Evolutionary conservation across 2,113 vertebrate genomes (phyloP), one percentile per base, ranked within the genome.

Genomic region (Phalacrocorax carbo): DNA sequence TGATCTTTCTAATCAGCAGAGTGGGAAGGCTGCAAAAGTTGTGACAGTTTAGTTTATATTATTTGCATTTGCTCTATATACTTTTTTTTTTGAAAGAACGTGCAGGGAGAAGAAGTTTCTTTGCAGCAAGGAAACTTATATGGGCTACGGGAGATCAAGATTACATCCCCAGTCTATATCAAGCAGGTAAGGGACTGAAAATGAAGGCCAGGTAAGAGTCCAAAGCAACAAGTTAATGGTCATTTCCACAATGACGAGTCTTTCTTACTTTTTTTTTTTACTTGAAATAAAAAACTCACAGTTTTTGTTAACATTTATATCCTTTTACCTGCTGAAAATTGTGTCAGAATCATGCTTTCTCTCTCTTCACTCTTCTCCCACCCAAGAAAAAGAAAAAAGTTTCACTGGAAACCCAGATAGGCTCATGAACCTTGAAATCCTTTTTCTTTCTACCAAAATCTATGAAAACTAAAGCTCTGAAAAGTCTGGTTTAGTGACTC

Each of bases 241-340:
- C 2, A 30, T 72, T 71, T 76, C 14, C 12, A 61, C 4, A 2
- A 40, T 12, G 4, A 32, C 19, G 4, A 19, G 7, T 5, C 36
- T 57, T 78, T 52, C 20, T 52, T 38, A 9, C 10, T 13, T 12
- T n/a, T 38, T 32, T 34, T 40, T 58, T 54, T 64, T 27, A 1
- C 30, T 13, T 57, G 3, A 46, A 86, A 62, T n/a, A 21, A 25
- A 55, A 68, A 4, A 0, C 1, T 38, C 40, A 21, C 0, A 0
- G 2, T 4, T 52, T 83, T 57, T 76, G 3, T 58, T 54, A n/a
- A 16, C 2, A n/a, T 55, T 48, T 83, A 3, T 70, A 25, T 26
- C 32, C 6, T 80, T 55, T 40, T 52, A 23, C 44, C 36, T 61
- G 15, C 7, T 40, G 27, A 66, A 88, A 62, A 0, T 22, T 57